Percentiles rank a stretch among this genome's conserved stretches.
phyloP scores from a whole-genome alignment of 2,797 vertebrate genomes.

The Ptychadena robeensis region DNA sequence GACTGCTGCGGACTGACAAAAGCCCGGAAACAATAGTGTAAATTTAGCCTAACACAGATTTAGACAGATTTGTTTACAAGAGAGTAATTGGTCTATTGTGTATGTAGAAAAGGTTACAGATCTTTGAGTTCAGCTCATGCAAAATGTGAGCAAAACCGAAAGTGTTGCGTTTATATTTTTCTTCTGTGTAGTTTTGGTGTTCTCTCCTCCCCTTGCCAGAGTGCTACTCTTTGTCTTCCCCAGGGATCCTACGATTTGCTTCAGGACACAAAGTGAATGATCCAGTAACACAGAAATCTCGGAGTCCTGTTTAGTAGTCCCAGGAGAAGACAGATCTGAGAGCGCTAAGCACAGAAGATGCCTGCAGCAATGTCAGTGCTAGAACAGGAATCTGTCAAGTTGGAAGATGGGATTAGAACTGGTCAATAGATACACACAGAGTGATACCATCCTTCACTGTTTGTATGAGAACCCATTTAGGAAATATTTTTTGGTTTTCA shows the following conservation, averaged over 20 bases:
- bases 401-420: conserved; percentile 79
- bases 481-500: no score
- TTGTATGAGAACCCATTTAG: no score
- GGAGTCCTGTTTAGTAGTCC: conserved; percentile 80
- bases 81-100: no score
- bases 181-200: conserved; percentile 7
- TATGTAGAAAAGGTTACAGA: no score
- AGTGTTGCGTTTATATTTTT: no score
- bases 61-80: no score
- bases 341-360: conserved; percentile 76
- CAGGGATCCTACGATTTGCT: conserved; percentile 71
- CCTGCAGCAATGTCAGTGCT: conserved; percentile 84
- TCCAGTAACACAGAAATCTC: conserved; percentile 77
- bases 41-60: no score
- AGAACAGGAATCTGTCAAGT: conserved; percentile 79
- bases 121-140: no score
- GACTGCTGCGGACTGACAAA: no score
- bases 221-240: conserved; percentile 49
- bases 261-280: conserved; percentile 75
- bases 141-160: no score
- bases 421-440: conserved; percentile 80
- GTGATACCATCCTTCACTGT: conserved; percentile 67
- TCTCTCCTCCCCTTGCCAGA: conserved; percentile 45
- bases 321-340: conserved; percentile 83
- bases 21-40: no score